These are phyloP conservation scores for Danaus chrysippus DNA, from an alignment of 2,888 invertebrate species.

Conservation along the genomic window DNA sequence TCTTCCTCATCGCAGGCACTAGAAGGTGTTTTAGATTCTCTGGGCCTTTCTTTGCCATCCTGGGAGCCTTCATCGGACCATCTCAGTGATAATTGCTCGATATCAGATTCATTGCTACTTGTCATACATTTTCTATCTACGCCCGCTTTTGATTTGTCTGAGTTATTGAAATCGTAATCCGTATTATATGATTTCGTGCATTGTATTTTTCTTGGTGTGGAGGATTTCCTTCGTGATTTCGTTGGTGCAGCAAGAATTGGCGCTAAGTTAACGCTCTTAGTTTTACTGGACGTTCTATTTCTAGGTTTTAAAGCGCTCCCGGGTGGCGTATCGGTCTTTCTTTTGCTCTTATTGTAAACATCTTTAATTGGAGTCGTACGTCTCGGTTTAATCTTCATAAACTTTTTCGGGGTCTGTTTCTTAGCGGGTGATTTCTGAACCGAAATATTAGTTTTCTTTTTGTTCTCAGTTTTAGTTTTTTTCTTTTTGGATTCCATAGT, in stretches of 20 bases:
- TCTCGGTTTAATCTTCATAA: constrained; percentile 65
- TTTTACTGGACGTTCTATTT: constrained; percentile 47
- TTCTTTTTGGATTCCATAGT: constrained; percentile 23
- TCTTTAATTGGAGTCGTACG: constrained; percentile 56
- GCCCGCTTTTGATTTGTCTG: constrained; percentile 40
- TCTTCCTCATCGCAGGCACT: constrained; percentile 51
- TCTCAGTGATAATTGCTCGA: constrained; percentile 52
- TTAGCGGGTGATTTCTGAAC: constrained; percentile 48
- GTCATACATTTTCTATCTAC: constrained; percentile 33
- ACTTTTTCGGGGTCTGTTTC: constrained; percentile 52
- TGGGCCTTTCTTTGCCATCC: constrained; percentile 43
- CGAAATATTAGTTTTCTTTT: constrained; percentile 14
- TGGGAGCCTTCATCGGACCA: constrained; percentile 71
- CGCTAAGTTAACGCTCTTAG: constrained; percentile 37
- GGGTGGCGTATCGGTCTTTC: constrained; percentile 4
- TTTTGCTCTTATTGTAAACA: constrained; percentile 14
- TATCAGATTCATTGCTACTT: constrained; percentile 51
- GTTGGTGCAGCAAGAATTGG: constrained; percentile 45
- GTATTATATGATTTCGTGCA: constrained; percentile 59
- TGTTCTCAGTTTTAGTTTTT: constrained; percentile 15
- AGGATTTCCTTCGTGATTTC: constrained; percentile 72
- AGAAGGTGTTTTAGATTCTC: constrained; percentile 30
- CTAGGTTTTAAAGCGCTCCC: constrained; percentile 23
- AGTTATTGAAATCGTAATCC: constrained; percentile 49
- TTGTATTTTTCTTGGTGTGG: constrained; percentile 69